Evolutionary conservation across 1,140 invertebrate genomes (phyloP), one percentile per base, ranked within the genome.

Genomic region (Berghia stephanieae): DNA sequence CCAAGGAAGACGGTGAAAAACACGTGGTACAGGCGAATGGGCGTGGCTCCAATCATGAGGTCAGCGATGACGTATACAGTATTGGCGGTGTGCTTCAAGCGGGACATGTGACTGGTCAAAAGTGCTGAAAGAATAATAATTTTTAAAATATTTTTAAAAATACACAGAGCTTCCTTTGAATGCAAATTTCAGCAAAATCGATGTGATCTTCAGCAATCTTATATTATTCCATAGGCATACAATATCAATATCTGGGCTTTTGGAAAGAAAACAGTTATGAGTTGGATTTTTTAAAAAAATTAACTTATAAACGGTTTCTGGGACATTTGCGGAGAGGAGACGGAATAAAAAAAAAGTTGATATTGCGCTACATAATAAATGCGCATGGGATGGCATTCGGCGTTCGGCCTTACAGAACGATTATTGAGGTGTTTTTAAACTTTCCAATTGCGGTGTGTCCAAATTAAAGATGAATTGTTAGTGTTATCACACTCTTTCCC

Each of bases 11-110:
- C 70, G 3, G 86, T 80, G 75, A 82, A 86, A 66, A 88, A 80
- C 81, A 88, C 78, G 75, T 88, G 87, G 49, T 88, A 77, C 27
- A 88, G 66, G 18, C 87, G 83, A 40, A 88, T 81, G 31, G 87
- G 87, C 34, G 82, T 81, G 34, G 82, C 86, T 24, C 79, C 79
- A 13, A 88, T 80, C 69, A 88, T 75, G 10, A 88, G 16, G 80
- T 88, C 86, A 1, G 84, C 10, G 5, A 88, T 55, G 18, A 88
- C 84, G 80, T 85, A 85, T 1, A 86, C 71, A 0, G 84, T 83
- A 78, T 87, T 87, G 34, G 85, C 74, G 0, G 85, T 86, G 79
- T 88, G 87, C 66, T 88, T 88, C 60, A 86, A 18, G 10, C 83
- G 78, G 66, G 83, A 86, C 83, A 86, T 84, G 5, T 79, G 68